Evolutionary conservation across 2,888 invertebrate genomes (phyloP).

Genomic region (Alcis repandata): DNA sequence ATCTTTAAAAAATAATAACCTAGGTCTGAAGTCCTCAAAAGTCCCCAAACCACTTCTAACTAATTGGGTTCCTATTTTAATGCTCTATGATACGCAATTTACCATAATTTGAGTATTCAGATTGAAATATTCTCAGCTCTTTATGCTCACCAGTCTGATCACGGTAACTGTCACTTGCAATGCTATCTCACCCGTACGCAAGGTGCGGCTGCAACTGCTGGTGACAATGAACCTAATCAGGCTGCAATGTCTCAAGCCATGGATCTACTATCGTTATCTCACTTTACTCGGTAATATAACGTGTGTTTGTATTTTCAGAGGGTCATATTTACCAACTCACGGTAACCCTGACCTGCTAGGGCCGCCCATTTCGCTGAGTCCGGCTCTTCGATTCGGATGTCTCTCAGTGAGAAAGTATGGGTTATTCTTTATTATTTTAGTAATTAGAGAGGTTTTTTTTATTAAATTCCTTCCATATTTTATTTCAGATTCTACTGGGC

Average conservation of each 20-base stretch:
- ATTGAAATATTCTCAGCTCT: neutral
- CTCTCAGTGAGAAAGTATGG: constrained; percentile 89
- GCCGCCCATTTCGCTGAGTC: constrained; percentile 89
- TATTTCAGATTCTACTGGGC: constrained; percentile 89
- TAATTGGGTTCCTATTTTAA: no score
- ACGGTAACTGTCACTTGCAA: neutral
- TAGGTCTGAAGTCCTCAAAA: no score
- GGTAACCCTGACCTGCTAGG: constrained; percentile 89
- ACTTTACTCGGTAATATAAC: neutral
- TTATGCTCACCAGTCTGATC: neutral
- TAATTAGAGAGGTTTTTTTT: no score
- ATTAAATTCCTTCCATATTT: neutral
- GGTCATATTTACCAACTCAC: constrained; percentile 90
- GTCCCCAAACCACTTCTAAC: no score
- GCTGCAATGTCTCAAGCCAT: neutral
- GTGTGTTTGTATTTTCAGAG: constrained; percentile 64
- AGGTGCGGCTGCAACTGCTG: neutral
- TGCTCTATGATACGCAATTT: no score
- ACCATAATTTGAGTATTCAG: no score
- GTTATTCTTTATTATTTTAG: no score
- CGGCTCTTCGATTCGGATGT: constrained; percentile 90
- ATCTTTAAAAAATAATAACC: no score
- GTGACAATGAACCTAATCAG: neutral
- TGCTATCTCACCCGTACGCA: neutral
- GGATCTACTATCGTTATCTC: neutral